phyloP scores from a whole-genome alignment of 2,888 invertebrate genomes.

The Rhingia campestris region DNA sequence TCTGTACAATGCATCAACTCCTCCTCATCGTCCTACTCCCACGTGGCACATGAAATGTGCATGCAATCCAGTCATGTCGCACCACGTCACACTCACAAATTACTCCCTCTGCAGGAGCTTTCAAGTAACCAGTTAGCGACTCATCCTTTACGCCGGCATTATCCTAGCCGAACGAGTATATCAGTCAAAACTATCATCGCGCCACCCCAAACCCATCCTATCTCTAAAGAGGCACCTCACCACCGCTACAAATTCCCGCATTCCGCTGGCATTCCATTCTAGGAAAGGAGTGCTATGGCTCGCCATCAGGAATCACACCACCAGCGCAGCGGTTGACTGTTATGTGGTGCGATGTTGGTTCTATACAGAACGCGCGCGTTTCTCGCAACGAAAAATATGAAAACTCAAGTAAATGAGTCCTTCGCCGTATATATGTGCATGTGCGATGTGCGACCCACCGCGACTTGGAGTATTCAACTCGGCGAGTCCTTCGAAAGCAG shows the following conservation, averaged over 20 bases:
- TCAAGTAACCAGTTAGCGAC: constrained; percentile 73
- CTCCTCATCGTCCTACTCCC: not conserved
- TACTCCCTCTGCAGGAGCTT: constrained; percentile 70
- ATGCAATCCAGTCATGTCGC: constrained; percentile 69
- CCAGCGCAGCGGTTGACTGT: constrained; percentile 11
- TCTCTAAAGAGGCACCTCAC: not conserved
- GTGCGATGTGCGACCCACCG: constrained; percentile 9
- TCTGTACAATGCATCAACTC: not conserved
- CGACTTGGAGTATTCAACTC: not conserved
- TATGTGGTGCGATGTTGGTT: constrained; percentile 49
- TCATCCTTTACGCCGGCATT: constrained; percentile 57
- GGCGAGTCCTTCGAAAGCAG: constrained; percentile 32
- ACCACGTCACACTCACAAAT: constrained; percentile 65
- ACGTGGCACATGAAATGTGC: constrained; percentile 46
- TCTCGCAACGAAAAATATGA: constrained; percentile 58
- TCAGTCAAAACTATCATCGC: constrained; percentile 72
- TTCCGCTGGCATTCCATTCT: constrained; percentile 24
- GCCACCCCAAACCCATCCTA: not conserved
- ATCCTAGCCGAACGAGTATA: constrained; percentile 62
- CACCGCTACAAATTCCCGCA: constrained; percentile 6
- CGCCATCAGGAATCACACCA: constrained; percentile 58
- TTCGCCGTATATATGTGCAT: constrained; percentile 39
- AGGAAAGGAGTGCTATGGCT: constrained; percentile 16
- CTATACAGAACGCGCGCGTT: constrained; percentile 44
- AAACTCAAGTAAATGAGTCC: constrained; percentile 62